Conservation (phyloP, 2,797 vertebrate genomes). For the Danio albolineatus region DNA sequence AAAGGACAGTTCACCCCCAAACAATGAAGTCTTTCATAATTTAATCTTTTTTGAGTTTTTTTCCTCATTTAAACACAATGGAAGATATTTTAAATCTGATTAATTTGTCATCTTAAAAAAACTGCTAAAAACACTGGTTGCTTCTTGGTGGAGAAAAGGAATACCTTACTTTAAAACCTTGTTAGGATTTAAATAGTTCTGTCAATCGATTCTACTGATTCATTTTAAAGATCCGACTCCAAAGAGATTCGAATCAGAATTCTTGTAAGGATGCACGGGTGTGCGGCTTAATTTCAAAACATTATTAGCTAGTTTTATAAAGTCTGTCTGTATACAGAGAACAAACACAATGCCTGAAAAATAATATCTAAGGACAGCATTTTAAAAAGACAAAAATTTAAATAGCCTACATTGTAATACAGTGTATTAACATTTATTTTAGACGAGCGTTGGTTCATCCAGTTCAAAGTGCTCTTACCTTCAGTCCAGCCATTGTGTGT, state of each 20-base stretch:
- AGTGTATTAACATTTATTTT: too few relatives aligned
- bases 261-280: neutral
- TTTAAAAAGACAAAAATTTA: too few relatives aligned
- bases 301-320: neutral
- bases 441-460: neutral
- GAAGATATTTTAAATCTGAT: too few relatives aligned
- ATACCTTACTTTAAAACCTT: neutral
- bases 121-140: too few relatives aligned
- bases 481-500: constrained; percentile 73
- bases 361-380: neutral
- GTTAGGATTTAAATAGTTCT: neutral
- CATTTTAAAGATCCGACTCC: neutral
- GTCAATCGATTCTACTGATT: neutral
- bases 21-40: too few relatives aligned
- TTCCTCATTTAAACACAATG: too few relatives aligned
- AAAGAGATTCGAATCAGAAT: neutral
- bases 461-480: constrained; percentile 71
- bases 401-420: too few relatives aligned
- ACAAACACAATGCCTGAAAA: neutral
- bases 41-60: too few relatives aligned
- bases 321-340: neutral
- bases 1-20: neutral
- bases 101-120: too few relatives aligned
- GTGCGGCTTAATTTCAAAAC: neutral
- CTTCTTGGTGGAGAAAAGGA: too few relatives aligned